Percentiles rank a stretch among this genome's conserved stretches.
Conservation (phyloP, 2,113 vertebrate species). For the Urocolius indicus region DNA sequence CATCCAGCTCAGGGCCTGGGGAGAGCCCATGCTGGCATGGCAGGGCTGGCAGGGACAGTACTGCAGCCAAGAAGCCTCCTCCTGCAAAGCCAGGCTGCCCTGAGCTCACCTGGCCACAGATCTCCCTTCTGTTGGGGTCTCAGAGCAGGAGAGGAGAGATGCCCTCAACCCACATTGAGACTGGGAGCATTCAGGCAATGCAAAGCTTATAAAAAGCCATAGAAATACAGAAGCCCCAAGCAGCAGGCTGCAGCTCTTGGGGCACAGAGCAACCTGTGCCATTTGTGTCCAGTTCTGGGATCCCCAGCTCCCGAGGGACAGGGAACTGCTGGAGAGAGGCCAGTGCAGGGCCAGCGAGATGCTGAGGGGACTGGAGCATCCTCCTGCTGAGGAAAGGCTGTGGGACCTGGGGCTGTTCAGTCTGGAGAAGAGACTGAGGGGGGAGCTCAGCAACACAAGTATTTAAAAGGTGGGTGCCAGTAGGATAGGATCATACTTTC, state of each 20-base stretch:
- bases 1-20: neutral
- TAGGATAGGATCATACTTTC: no score
- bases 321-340: no score
- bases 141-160: neutral
- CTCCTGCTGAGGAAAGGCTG: no score
- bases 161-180: neutral
- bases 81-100: neutral
- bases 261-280: neutral
- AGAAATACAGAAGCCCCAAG: neutral
- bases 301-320: no score
- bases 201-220: neutral
- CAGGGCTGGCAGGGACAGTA: neutral
- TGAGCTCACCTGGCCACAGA: fast-evolving
- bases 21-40: fast-evolving
- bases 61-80: neutral
- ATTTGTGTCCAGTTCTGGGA: neutral
- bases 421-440: no score
- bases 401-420: no score
- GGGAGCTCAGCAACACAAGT: no score
- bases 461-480: no score
- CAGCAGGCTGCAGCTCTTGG: neutral
- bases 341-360: no score
- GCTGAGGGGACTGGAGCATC: no score
- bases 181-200: neutral
- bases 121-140: neutral